Percentiles rank a stretch among this genome's conserved stretches.
These are phyloP conservation scores for Myripristis murdjan DNA, from an alignment of 2,797 vertebrate genomes.

Conservation along the genomic window DNA sequence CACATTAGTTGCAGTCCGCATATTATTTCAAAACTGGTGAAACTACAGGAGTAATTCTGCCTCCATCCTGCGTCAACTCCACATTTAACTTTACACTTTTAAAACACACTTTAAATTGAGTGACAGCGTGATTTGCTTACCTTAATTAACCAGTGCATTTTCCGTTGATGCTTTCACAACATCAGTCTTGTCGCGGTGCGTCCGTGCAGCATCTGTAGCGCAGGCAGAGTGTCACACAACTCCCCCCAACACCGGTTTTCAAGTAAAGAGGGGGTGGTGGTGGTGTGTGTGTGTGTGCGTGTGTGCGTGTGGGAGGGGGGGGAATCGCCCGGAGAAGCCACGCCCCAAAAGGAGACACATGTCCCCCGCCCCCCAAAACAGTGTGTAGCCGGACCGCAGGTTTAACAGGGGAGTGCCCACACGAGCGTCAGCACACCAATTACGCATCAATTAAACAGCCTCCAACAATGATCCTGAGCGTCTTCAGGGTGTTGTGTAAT, in stretches of 20 bases:
- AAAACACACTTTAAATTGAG: not conserved
- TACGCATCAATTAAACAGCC: conserved; percentile 52
- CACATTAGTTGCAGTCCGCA: too few relatives aligned
- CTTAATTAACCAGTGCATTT: conserved; percentile 49
- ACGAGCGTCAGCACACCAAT: conserved; percentile 36
- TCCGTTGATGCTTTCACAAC: conserved; percentile 43
- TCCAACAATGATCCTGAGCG: conserved; percentile 20
- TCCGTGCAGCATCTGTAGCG: conserved; percentile 17
- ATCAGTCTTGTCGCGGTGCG: conserved; percentile 8
- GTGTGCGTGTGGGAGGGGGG: too few relatives aligned
- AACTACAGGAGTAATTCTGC: too few relatives aligned
- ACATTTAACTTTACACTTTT: not conserved
- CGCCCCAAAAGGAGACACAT: conserved; percentile 65
- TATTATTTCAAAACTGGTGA: too few relatives aligned
- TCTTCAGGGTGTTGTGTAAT: conserved; percentile 5
- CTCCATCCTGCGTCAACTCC: not conserved
- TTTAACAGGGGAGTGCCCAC: not conserved
- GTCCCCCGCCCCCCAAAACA: not conserved
- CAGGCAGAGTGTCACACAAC: conserved; percentile 35
- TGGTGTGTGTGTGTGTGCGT: too few relatives aligned
- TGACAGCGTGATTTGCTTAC: conserved; percentile 35
- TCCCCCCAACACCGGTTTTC: conserved; percentile 60
- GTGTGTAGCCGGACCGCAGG: not conserved
- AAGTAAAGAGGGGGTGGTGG: conserved; percentile 46
- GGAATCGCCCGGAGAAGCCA: conserved; percentile 62